Evolutionary conservation across 2,888 invertebrate genomes (phyloP).

Genomic region (Aphidoletes aphidimyza): DNA sequence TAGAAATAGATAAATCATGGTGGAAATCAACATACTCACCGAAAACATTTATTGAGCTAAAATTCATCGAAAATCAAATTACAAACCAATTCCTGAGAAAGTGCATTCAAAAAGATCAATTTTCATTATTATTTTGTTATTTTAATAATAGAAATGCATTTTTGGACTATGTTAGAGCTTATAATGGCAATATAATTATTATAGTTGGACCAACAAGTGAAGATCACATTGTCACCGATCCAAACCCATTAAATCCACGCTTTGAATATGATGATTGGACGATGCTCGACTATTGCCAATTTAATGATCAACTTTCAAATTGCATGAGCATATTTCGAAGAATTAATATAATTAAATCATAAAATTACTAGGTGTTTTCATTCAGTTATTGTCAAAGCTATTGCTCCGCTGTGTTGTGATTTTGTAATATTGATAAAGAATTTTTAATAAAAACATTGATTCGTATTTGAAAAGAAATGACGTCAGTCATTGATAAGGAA

Average conservation of each 20-base stretch:
- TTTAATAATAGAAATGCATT: slow-evolving; percentile 81
- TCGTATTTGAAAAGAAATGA: too few relatives aligned
- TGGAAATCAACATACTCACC: slow-evolving; percentile 82
- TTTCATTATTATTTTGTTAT: slow-evolving; percentile 81
- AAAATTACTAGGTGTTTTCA: too few relatives aligned
- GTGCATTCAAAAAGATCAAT: slow-evolving; percentile 63
- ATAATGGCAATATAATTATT: slow-evolving; percentile 74
- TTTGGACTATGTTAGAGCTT: slow-evolving; percentile 73
- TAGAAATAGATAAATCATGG: slow-evolving; percentile 84
- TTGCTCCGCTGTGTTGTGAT: too few relatives aligned
- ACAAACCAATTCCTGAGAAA: slow-evolving; percentile 65
- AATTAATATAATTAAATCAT: not conserved
- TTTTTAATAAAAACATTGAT: too few relatives aligned
- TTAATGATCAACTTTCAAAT: slow-evolving; percentile 24
- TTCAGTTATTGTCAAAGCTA: not conserved
- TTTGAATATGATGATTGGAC: slow-evolving; percentile 61
- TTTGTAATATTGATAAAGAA: too few relatives aligned
- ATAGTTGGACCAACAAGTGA: slow-evolving; percentile 78
- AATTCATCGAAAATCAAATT: slow-evolving; percentile 67
- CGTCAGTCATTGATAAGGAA: too few relatives aligned
- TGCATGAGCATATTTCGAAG: not conserved
- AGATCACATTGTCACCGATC: slow-evolving; percentile 76
- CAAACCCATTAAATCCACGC: slow-evolving; percentile 73
- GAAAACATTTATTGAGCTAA: slow-evolving; percentile 75
- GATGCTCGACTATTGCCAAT: not conserved